These are phyloP conservation scores for Pogoniulus pusillus DNA, from an alignment of 2,797 vertebrate species.

Conservation along the genomic window DNA sequence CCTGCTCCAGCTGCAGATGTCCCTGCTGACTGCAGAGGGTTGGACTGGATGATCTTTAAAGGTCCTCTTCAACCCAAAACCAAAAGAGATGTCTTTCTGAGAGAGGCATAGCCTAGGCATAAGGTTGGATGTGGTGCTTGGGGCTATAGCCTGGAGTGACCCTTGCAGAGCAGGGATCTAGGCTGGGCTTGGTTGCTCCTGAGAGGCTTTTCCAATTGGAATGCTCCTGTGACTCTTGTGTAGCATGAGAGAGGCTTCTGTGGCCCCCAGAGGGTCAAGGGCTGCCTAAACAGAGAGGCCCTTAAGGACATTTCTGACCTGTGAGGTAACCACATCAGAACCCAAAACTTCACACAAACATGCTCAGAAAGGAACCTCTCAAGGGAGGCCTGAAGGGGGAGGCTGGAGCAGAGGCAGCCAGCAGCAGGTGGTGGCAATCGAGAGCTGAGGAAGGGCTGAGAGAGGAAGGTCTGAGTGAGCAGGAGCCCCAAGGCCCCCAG, in stretches of 20 bases:
- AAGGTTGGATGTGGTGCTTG: no score
- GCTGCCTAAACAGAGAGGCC: background rate
- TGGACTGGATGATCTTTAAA: no score
- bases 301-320: background rate
- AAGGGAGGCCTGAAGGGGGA: accelerated
- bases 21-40: no score
- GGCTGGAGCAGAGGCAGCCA: background rate
- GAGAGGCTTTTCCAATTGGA: no score
- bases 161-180: no score
- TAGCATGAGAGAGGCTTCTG: accelerated
- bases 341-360: background rate
- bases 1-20: no score
- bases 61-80: no score
- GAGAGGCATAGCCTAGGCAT: no score
- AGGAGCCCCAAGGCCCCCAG: background rate
- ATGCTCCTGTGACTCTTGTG: no score
- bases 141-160: no score
- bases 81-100: no score
- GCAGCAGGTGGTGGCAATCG: accelerated
- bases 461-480: accelerated
- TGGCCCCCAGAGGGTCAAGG: background rate
- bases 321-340: background rate
- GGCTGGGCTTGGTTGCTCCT: no score
- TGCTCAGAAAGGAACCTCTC: background rate
- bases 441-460: background rate